Evolutionary conservation across 2,113 vertebrate genomes (phyloP), one percentile per base, ranked within the genome.

Genomic region (Oophaga pumilio): DNA sequence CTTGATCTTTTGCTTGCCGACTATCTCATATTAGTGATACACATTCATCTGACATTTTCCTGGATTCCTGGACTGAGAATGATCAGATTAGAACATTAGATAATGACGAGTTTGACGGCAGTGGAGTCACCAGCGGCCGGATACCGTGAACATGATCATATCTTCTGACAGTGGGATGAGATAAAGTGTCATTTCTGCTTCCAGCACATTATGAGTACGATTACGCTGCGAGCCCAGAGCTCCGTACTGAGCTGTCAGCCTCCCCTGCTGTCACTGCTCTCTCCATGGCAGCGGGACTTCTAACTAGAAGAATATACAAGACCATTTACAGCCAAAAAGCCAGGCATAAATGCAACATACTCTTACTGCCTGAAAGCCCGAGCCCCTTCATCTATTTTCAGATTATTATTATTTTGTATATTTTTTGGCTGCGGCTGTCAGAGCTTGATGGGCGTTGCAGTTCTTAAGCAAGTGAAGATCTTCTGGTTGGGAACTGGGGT

Each of bases 201-300:
- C 71, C 71, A 74, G 71, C 22, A 74, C 71, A 74, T 50, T 74
- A 43, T 50, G 71, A 20, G 6, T 17, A 15, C 17, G 69, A 73
- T 17, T 3, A 11, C 22, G 71, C 71, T 18, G 71, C 33, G 43
- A n/a, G 71, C 43, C 10, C 0, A 5, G 33, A 22, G 71, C 71
- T 15, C 53, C 56, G 17, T 43, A 60, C 78, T 43, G 56, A 60
- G 78, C 78, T 33, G 52, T 79, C 77, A 79, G 52, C 52, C 78
- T 10, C 56, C 53, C 78, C 78, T 33, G 78, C 78, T 60, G 28
- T 43, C 78, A 0, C 57, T 60, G 56, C 26, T 80, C 78, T 80
- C 26, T 20, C 56, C 8, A 11, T 26, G 5, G 26, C 78, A 28
- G 78, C 78, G n/a, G 78, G 78, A 43, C 26, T 26, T 80, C 49